Evolutionary conservation across 2,888 invertebrate genomes (phyloP).

Genomic region (Ophion costatus): DNA sequence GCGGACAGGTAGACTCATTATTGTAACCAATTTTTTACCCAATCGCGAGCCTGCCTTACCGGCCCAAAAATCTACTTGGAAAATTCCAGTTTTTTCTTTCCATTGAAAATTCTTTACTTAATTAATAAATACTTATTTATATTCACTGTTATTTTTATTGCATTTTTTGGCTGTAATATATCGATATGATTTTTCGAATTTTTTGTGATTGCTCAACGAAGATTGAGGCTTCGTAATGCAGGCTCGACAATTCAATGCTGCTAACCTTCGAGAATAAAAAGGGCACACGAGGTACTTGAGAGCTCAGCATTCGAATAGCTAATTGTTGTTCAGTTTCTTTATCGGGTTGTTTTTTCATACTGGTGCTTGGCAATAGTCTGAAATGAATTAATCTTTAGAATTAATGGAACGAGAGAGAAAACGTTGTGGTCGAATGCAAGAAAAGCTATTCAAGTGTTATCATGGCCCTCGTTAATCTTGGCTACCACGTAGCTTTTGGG

Average conservation of each 20-base stretch:
- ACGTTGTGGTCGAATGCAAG: background rate
- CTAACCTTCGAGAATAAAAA: conserved; percentile 82
- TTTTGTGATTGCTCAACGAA: conserved; percentile 21
- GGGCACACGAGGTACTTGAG: conserved; percentile 61
- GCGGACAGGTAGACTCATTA: conserved; percentile 93
- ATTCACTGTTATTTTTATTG: background rate
- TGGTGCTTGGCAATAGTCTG: background rate
- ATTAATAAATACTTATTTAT: background rate
- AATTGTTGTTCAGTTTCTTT: background rate
- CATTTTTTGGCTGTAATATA: background rate
- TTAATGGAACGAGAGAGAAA: background rate
- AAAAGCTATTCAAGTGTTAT: conserved; percentile 64
- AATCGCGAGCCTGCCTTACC: conserved; percentile 80
- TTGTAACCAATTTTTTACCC: conserved; percentile 83
- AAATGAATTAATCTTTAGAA: background rate
- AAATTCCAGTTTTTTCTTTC: background rate
- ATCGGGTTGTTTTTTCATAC: background rate
- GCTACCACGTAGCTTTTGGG: conserved; percentile 84
- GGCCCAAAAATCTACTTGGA: conserved; percentile 63
- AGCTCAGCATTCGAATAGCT: conserved; percentile 17
- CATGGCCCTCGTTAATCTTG: conserved; percentile 78
- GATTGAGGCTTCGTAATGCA: conserved; percentile 74
- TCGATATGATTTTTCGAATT: background rate
- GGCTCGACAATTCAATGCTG: conserved; percentile 81
- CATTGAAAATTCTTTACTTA: background rate